Evolutionary conservation across 2,113 vertebrate species (phyloP).

Genomic region (Dolichotis patagonum): DNA sequence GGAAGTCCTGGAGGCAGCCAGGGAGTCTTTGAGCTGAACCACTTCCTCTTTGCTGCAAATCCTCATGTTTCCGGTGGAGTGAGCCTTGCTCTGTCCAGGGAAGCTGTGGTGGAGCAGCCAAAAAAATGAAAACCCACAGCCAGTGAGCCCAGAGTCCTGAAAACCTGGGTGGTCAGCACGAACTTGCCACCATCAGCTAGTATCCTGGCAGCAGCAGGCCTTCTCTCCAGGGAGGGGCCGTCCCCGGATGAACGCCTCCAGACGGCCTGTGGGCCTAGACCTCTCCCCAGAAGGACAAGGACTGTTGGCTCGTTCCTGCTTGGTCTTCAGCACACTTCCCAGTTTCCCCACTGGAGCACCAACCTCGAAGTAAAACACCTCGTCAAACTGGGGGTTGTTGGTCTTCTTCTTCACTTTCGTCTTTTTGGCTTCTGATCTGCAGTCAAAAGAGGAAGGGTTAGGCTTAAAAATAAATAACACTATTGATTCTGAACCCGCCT

Average conservation of each 20-base stretch:
- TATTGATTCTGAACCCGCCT: background rate
- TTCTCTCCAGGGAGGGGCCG: background rate
- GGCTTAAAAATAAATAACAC: slow-evolving; percentile 48
- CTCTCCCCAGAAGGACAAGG: background rate
- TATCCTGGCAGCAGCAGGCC: background rate
- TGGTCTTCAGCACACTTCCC: background rate
- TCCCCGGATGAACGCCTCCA: background rate
- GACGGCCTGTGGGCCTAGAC: background rate
- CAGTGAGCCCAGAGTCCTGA: background rate
- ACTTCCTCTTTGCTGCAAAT: slow-evolving; percentile 60
- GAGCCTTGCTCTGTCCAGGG: slow-evolving; percentile 66
- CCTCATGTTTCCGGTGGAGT: slow-evolving; percentile 59
- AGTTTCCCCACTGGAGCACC: slow-evolving; percentile 71
- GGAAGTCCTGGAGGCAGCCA: slow-evolving; percentile 68
- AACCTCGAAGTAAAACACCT: slow-evolving; percentile 99
- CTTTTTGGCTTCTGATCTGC: slow-evolving; percentile 98
- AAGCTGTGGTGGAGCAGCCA: slow-evolving; percentile 62
- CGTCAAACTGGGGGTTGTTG: slow-evolving; percentile 98
- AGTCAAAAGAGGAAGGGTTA: slow-evolving; percentile 13
- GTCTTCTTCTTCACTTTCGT: slow-evolving; percentile 98
- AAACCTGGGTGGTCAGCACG: background rate
- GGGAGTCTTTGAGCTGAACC: slow-evolving; percentile 26
- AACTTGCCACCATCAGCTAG: slow-evolving; percentile 14
- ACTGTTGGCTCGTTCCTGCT: too few relatives aligned
- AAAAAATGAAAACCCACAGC: slow-evolving; percentile 53